These are phyloP conservation scores for Caenorhabditis uteleia DNA, from an alignment of 2,888 invertebrate genomes.

Conservation along the genomic window DNA sequence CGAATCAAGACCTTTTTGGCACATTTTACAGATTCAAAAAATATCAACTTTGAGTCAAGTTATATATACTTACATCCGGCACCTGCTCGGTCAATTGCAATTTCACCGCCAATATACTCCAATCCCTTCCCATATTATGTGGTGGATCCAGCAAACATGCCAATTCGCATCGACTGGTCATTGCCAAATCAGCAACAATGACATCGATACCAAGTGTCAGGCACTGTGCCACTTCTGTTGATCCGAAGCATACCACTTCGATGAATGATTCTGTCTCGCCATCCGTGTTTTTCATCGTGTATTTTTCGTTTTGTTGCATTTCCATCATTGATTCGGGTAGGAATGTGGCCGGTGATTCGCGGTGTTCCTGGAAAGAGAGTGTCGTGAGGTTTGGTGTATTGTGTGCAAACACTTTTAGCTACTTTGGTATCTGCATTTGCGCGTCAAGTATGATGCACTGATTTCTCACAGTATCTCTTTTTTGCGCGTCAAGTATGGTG, in stretches of 20 bases:
- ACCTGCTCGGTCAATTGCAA: slow-evolving; percentile 74
- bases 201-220: slow-evolving; percentile 75
- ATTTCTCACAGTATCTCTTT: too few species aligned
- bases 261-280: slow-evolving; percentile 74
- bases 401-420: too few species aligned
- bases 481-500: too few species aligned
- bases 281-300: slow-evolving; percentile 72
- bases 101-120: slow-evolving; percentile 74
- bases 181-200: slow-evolving; percentile 75
- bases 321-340: slow-evolving; percentile 70
- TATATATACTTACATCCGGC: slow-evolving; percentile 72
- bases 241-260: slow-evolving; percentile 76
- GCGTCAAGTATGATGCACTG: not conserved
- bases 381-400: slow-evolving; percentile 3
- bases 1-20: too few species aligned
- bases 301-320: slow-evolving; percentile 70
- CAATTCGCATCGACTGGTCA: slow-evolving; percentile 70
- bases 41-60: not conserved
- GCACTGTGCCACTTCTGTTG: slow-evolving; percentile 71
- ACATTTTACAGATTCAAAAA: not conserved
- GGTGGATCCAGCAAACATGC: slow-evolving; percentile 73
- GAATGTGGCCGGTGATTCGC: slow-evolving; percentile 55
- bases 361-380: slow-evolving; percentile 60
- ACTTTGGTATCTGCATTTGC: too few species aligned
- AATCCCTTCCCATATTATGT: slow-evolving; percentile 74